Evolutionary conservation across 2,888 invertebrate genomes (phyloP).

Genomic region (Sarcophaga caerulescens): DNA sequence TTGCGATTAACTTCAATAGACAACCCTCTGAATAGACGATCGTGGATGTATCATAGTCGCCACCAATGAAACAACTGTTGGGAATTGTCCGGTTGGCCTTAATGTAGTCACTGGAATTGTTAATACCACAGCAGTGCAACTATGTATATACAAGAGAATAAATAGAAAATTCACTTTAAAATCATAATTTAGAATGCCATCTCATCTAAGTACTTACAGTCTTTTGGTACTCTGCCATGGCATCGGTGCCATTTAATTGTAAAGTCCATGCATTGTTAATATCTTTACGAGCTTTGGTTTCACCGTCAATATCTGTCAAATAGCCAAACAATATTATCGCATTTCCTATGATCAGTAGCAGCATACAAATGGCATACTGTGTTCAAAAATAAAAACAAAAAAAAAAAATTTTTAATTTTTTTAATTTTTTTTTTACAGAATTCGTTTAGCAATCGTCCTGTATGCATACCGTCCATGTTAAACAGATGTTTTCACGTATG

Average conservation of each 20-base stretch:
- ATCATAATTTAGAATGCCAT: too few species aligned
- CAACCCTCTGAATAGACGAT: slow-evolving; percentile 72
- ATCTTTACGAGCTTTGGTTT: slow-evolving; percentile 73
- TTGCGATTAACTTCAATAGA: slow-evolving; percentile 67
- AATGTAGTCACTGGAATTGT: slow-evolving; percentile 73
- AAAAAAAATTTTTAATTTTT: too few species aligned
- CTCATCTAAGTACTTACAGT: slow-evolving; percentile 68
- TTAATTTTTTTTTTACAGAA: background rate
- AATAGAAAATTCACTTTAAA: too few species aligned
- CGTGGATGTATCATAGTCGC: slow-evolving; percentile 33
- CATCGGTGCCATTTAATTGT: slow-evolving; percentile 69
- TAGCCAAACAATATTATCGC: slow-evolving; percentile 82
- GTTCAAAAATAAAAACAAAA: slow-evolving; percentile 71
- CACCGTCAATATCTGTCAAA: slow-evolving; percentile 65
- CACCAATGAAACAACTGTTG: slow-evolving; percentile 72
- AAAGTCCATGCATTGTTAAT: slow-evolving; percentile 81
- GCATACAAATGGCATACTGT: slow-evolving; percentile 87
- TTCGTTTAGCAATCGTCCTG: background rate
- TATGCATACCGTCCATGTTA: slow-evolving; percentile 88
- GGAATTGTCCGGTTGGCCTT: slow-evolving; percentile 71
- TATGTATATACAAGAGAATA: slow-evolving; percentile 81
- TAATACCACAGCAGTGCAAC: slow-evolving; percentile 76
- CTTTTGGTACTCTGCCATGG: slow-evolving; percentile 73
- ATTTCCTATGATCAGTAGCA: slow-evolving; percentile 86
- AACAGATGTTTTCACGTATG: slow-evolving; percentile 91